phyloP scores from a whole-genome alignment of 2,888 invertebrate species.

The Steinernema carpocapsae region DNA sequence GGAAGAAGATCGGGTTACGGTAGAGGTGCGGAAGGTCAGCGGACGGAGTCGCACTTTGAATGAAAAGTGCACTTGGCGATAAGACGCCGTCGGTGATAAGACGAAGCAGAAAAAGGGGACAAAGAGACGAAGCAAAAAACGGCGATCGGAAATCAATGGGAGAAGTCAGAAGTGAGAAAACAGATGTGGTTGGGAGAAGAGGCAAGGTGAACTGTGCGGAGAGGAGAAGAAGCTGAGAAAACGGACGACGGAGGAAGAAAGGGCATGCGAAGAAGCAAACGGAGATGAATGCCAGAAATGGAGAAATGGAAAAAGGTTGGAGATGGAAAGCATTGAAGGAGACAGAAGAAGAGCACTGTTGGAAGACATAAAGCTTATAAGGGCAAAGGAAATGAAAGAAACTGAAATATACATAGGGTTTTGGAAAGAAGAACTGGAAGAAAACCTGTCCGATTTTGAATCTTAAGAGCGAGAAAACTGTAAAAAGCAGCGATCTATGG shows the following conservation, averaged over 20 bases:
- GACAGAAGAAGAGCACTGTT: background rate
- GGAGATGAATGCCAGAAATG: background rate
- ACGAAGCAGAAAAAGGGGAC: slow-evolving; percentile 2
- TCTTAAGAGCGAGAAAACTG: too few relatives aligned
- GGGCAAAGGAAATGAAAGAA: background rate
- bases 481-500: too few relatives aligned
- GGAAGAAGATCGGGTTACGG: slow-evolving; percentile 11
- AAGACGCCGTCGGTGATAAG: slow-evolving; percentile 5
- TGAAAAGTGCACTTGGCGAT: slow-evolving; percentile 17
- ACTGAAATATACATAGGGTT: too few relatives aligned
- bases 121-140: background rate
- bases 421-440: too few relatives aligned
- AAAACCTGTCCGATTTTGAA: too few relatives aligned
- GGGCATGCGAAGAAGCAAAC: background rate
- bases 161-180: too few relatives aligned
- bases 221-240: background rate
- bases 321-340: background rate
- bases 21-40: slow-evolving; percentile 9
- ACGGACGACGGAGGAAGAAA: background rate
- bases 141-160: background rate
- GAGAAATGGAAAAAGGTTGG: too few relatives aligned
- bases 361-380: background rate
- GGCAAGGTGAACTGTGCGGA: background rate
- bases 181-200: too few relatives aligned
- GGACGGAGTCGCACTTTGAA: slow-evolving; percentile 4